Conservation (phyloP, 2,113 vertebrate genomes). For the Clinocottus analis region DNA sequence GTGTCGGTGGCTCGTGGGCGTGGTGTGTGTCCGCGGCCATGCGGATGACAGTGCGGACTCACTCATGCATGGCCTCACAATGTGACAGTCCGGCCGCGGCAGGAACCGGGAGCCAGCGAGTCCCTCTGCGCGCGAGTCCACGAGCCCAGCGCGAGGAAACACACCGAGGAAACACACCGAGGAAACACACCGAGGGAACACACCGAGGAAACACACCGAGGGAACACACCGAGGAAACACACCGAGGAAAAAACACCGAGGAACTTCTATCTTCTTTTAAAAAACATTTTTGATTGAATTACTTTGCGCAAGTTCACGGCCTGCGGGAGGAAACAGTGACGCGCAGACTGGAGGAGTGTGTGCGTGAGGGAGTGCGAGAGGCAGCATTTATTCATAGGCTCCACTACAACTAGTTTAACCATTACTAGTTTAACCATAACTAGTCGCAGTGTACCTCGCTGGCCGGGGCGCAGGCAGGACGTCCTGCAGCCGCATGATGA, state of each 20-base stretch:
- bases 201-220: no score
- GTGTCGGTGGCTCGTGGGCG: constrained; percentile 66
- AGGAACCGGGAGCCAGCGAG: constrained; percentile 79
- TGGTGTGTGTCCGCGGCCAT: constrained; percentile 76
- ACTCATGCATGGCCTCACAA: constrained; percentile 83
- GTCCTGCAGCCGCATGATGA: constrained; percentile 51
- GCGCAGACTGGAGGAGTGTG: constrained; percentile 54
- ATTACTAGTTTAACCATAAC: no score
- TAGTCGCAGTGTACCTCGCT: no score
- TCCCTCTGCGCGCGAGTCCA: no score
- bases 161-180: no score
- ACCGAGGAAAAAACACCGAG: no score
- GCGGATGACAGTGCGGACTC: constrained; percentile 81
- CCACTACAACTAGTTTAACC: no score
- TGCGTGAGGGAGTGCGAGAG: constrained; percentile 64
- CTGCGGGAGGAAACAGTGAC: constrained; percentile 26
- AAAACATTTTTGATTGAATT: no score
- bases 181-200: no score
- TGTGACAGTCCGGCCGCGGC: constrained; percentile 85
- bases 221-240: no score
- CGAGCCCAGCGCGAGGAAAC: no score
- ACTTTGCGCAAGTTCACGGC: constrained; percentile 38
- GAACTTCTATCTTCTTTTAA: constrained; percentile 24
- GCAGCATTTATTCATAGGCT: neutral
- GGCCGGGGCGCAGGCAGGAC: constrained; percentile 56